phyloP scores from a whole-genome alignment of 1,140 invertebrate species.

The Dolichoris vasculosae region DNA sequence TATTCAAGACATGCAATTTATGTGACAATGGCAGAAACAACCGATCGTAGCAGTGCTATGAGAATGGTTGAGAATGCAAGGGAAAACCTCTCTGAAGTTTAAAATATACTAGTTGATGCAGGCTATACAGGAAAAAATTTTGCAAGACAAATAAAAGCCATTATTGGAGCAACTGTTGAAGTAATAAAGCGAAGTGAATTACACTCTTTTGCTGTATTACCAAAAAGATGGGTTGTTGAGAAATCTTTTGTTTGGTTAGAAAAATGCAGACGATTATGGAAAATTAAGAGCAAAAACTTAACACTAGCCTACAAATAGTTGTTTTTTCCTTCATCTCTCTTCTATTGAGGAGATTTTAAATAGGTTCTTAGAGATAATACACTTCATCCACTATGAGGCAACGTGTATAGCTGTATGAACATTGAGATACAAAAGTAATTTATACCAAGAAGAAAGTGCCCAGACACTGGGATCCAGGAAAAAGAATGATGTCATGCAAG shows the following conservation, averaged over 20 bases:
- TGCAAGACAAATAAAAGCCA: conserved; percentile 48
- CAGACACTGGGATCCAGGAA: no score
- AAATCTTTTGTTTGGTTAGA: conserved; percentile 41
- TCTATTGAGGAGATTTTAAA: conserved; percentile 42
- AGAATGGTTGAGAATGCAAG: conserved; percentile 51
- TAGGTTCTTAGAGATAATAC: conserved; percentile 46
- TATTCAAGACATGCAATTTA: conserved; percentile 53
- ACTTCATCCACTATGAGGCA: no score
- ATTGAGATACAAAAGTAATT: no score
- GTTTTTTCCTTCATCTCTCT: conserved; percentile 42
- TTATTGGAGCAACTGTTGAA: conserved; percentile 52
- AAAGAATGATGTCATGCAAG: no score
- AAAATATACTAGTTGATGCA: conserved; percentile 53
- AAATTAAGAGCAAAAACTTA: conserved; percentile 4
- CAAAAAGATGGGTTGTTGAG: conserved; percentile 44
- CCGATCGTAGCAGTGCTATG: conserved; percentile 40
- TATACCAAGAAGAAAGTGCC: no score
- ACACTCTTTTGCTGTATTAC: conserved; percentile 37
- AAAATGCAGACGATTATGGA: conserved; percentile 51
- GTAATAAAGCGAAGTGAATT: conserved; percentile 46
- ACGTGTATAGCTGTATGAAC: no score
- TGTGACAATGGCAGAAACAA: conserved; percentile 49
- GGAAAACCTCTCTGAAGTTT: conserved; percentile 49
- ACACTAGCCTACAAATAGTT: conserved; percentile 43
- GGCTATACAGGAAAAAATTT: conserved; percentile 23